Conservation (phyloP, 1,140 invertebrate species). For the Magallana gigas region DNA sequence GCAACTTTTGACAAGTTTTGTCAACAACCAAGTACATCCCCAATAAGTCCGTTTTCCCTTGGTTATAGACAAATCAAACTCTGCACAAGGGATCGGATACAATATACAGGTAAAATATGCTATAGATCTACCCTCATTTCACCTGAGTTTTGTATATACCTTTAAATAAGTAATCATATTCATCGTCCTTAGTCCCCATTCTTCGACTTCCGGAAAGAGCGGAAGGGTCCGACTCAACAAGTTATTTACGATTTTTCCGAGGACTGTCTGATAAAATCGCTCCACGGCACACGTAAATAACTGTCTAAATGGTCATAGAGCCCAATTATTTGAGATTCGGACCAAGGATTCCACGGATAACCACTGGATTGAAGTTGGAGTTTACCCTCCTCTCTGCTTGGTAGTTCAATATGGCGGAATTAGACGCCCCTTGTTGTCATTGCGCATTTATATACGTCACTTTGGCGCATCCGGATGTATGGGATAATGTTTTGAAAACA, state of each 20-base stretch:
- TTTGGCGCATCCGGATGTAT: conserved; percentile 54
- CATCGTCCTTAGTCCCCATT: conserved; percentile 92
- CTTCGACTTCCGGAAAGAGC: conserved; percentile 68
- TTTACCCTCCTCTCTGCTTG: conserved; percentile 1
- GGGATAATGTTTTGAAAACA: conserved; percentile 15
- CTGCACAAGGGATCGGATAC: too few relatives aligned
- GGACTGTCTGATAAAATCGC: conserved; percentile 33
- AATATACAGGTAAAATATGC: not conserved
- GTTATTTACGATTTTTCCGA: conserved; percentile 14
- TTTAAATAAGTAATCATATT: conserved; percentile 99
- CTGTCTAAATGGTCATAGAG: not conserved
- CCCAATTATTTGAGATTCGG: not conserved
- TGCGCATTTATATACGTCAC: conserved; percentile 57
- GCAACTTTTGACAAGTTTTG: not conserved
- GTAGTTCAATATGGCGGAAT: conserved; percentile 56
- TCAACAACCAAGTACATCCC: not conserved
- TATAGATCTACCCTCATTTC: not conserved
- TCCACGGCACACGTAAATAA: not conserved
- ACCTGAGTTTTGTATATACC: conserved; percentile 83
- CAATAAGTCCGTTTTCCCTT: too few relatives aligned
- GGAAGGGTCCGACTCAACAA: conserved; percentile 36
- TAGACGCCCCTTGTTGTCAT: conserved; percentile 55
- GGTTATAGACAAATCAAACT: too few relatives aligned
- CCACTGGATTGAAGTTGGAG: conserved; percentile 6
- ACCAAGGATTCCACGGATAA: conserved; percentile 43